Evolutionary conservation across 2,113 vertebrate species (phyloP).

Genomic region (Neolamprologus toae): DNA sequence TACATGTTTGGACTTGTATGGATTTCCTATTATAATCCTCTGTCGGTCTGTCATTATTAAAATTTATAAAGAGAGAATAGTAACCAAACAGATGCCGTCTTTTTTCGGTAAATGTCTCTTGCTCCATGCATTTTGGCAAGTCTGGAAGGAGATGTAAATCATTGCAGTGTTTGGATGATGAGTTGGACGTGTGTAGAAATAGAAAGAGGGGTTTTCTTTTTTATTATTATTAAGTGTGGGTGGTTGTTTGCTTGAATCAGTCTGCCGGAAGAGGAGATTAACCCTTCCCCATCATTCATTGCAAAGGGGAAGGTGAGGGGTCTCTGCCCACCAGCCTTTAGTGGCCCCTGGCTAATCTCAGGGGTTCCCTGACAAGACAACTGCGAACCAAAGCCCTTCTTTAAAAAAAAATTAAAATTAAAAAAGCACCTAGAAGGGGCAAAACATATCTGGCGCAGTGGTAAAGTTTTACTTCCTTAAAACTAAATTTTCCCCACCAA

Average conservation of each 20-base stretch:
- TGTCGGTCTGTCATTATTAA: neutral
- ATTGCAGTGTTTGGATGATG: slow-evolving; percentile 57
- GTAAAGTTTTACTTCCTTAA: slow-evolving; percentile 10
- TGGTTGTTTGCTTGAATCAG: slow-evolving; percentile 44
- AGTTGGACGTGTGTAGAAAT: slow-evolving; percentile 21
- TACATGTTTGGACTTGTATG: slow-evolving; percentile 55
- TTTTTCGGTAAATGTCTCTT: slow-evolving; percentile 9
- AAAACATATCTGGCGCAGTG: slow-evolving; percentile 19
- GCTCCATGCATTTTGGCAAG: slow-evolving; percentile 63
- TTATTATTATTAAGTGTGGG: neutral
- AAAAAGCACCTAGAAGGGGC: neutral
- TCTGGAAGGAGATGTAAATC: slow-evolving; percentile 71
- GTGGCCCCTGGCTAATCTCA: slow-evolving; percentile 54
- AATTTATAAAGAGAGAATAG: neutral
- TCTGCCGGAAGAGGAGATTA: slow-evolving; percentile 49
- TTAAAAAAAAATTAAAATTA: neutral
- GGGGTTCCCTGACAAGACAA: slow-evolving; percentile 35
- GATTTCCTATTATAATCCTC: slow-evolving; percentile 43
- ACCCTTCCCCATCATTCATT: slow-evolving; percentile 11
- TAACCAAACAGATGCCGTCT: slow-evolving; percentile 15
- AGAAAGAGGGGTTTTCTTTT: slow-evolving; percentile 21
- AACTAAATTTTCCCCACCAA: neutral
- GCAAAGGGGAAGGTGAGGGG: slow-evolving; percentile 33
- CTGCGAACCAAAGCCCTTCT: slow-evolving; percentile 48
- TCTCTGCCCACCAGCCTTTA: slow-evolving; percentile 68